Evolutionary conservation across 23 tunicate genomes (phyloP).

Genomic region (Oikopleura vanhoeffeni): DNA sequence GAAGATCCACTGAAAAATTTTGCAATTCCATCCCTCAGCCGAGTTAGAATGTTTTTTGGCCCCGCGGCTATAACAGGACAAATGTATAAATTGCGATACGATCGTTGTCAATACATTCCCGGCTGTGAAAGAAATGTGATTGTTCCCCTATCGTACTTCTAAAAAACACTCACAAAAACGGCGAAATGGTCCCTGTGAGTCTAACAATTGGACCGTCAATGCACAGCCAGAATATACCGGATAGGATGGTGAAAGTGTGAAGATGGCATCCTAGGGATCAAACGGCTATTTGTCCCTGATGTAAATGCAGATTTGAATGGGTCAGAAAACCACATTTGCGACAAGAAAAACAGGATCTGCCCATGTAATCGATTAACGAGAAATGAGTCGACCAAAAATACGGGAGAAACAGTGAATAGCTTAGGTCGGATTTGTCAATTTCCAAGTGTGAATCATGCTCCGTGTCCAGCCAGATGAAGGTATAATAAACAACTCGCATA

Average conservation of each 20-base stretch:
- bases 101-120: constrained; percentile 64
- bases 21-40: constrained; percentile 16
- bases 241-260: constrained; percentile 61
- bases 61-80: constrained; percentile 27
- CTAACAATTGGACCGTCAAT: constrained; percentile 38
- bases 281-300: constrained; percentile 15
- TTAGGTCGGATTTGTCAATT: constrained; percentile 68
- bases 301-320: constrained; percentile 63
- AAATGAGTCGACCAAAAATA: constrained; percentile 20
- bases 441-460: constrained; percentile 78
- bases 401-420: constrained; percentile 42
- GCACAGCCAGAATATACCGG: constrained; percentile 68
- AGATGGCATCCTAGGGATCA: constrained; percentile 52
- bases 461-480: constrained; percentile 51
- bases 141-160: constrained; percentile 43
- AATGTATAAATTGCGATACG: constrained; percentile 41
- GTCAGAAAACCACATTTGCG: constrained; percentile 41
- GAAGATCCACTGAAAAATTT: constrained; percentile 50
- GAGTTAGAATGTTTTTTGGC: constrained; percentile 30
- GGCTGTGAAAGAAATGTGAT: constrained; percentile 53
- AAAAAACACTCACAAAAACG: constrained; percentile 14
- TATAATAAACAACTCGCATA: not conserved
- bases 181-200: constrained; percentile 22
- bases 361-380: constrained; percentile 14
- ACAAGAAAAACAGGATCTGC: constrained; percentile 48